A percentile compares a stretch with the other conserved stretches of the same genome.
Conservation (phyloP, 2,888 invertebrate genomes). For the Scaptomyza polygonia region DNA sequence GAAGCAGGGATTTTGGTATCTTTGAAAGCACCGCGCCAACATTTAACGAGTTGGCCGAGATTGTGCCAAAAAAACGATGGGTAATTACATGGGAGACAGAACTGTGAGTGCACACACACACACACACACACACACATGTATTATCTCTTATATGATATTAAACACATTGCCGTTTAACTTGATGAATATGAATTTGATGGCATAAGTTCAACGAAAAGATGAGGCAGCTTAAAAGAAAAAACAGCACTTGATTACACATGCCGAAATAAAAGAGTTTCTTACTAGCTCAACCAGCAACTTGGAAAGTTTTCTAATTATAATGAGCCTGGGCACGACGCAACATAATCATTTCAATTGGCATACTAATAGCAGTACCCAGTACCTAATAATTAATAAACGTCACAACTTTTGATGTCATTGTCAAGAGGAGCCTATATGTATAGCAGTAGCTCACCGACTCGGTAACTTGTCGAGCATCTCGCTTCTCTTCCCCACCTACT, state of each 20-base stretch:
- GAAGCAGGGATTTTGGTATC: slow-evolving; percentile 17
- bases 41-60: slow-evolving; percentile 75
- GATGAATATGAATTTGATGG: slow-evolving; percentile 70
- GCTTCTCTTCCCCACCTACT: slow-evolving; percentile 27
- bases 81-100: slow-evolving; percentile 66
- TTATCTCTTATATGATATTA: slow-evolving; percentile 20
- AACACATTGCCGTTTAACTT: slow-evolving; percentile 64
- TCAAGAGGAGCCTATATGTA: slow-evolving; percentile 27
- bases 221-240: neutral
- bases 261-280: slow-evolving; percentile 40
- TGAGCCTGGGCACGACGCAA: slow-evolving; percentile 32
- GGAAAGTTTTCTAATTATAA: slow-evolving; percentile 75
- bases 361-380: slow-evolving; percentile 9
- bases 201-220: slow-evolving; percentile 49
- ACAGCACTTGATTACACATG: slow-evolving; percentile 49
- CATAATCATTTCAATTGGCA: neutral
- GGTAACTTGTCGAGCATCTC: neutral
- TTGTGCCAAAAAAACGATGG: slow-evolving; percentile 74
- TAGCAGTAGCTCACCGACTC: neutral
- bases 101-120: slow-evolving; percentile 37
- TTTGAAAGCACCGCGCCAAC: slow-evolving; percentile 63
- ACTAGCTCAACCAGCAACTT: slow-evolving; percentile 44
- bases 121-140: neutral
- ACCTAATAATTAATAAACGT: slow-evolving; percentile 77
- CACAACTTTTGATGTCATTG: slow-evolving; percentile 70